A percentile compares a stretch with the other conserved stretches of the same genome.
These are phyloP conservation scores for Drosophila baimaii DNA, from an alignment of 1,140 invertebrate genomes.

Conservation along the genomic window DNA sequence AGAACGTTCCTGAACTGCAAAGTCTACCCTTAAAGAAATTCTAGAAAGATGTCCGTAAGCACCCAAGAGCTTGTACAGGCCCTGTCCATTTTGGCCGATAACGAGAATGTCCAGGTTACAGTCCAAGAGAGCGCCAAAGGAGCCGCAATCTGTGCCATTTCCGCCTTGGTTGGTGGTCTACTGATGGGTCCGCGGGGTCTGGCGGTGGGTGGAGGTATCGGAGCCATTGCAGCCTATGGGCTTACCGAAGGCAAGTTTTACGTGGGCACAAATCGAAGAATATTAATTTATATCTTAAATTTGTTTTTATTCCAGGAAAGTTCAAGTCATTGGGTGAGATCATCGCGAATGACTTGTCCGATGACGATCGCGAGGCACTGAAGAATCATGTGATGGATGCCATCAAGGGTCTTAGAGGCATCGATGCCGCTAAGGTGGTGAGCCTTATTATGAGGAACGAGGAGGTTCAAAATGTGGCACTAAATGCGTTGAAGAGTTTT, in stretches of 20 bases:
- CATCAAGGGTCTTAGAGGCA: neutral
- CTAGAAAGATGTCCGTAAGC: neutral
- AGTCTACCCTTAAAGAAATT: neutral
- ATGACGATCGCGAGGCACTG: constrained; percentile 10
- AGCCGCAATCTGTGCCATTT: constrained; percentile 14
- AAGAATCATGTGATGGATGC: constrained; percentile 16
- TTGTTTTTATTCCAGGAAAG: constrained; percentile 12
- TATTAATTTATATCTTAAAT: neutral
- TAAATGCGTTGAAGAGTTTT: constrained; percentile 11
- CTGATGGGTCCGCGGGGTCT: constrained; percentile 15
- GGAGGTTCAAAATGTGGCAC: neutral
- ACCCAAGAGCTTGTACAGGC: constrained; percentile 2
- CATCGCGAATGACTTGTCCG: constrained; percentile 23
- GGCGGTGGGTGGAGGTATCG: constrained; percentile 14
- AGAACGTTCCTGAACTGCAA: neutral
- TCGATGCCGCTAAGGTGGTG: neutral
- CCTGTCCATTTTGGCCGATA: constrained; percentile 7
- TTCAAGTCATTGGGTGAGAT: constrained; percentile 27
- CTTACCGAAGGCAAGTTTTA: constrained; percentile 9
- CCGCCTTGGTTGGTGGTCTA: constrained; percentile 9
- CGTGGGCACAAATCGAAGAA: neutral
- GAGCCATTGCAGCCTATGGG: constrained; percentile 3
- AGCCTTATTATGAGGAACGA: neutral
- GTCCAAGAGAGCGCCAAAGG: constrained; percentile 13
- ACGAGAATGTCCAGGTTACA: constrained; percentile 12